Percentiles rank a stretch among this genome's conserved stretches.
phyloP scores from a whole-genome alignment of 1,140 invertebrate genomes.

The Drosophila lacertosa region DNA sequence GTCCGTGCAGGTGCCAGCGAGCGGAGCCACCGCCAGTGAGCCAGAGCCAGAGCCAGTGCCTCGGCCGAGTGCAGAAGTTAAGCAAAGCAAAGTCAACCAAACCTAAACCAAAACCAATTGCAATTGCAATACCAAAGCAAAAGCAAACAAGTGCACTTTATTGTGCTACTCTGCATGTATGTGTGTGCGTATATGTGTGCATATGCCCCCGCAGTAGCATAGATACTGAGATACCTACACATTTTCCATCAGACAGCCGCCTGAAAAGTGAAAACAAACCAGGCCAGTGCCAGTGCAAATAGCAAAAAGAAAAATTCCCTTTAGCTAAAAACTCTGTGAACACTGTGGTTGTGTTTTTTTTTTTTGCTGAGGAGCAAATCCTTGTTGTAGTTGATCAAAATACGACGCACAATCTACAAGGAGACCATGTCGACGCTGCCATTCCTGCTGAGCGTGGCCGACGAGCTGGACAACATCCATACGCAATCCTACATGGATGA shows the following conservation, averaged over 20 bases:
- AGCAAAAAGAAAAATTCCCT: no score
- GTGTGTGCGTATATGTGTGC: constrained; percentile 11
- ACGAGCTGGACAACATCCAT: constrained; percentile 82
- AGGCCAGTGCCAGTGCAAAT: constrained; percentile 23
- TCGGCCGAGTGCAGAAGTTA: constrained; percentile 35
- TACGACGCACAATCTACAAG: constrained; percentile 38
- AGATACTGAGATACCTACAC: constrained; percentile 58
- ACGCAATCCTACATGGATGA: constrained; percentile 82
- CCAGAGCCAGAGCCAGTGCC: constrained; percentile 23
- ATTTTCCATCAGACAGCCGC: constrained; percentile 29
- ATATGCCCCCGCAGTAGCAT: constrained; percentile 46
- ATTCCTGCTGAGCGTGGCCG: constrained; percentile 79
- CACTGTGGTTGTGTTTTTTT: no score
- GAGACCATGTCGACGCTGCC: constrained; percentile 80
- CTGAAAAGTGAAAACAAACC: constrained; percentile 58
- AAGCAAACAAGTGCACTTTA: not conserved
- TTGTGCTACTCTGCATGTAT: constrained; percentile 11
- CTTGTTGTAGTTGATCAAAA: not conserved
- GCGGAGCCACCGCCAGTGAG: constrained; percentile 41
- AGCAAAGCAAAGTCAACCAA: constrained; percentile 28
- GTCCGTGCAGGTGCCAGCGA: constrained; percentile 68
- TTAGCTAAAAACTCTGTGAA: no score
- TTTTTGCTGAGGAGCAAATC: no score
- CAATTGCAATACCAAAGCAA: no score
- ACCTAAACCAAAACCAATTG: constrained; percentile 43